Evolutionary conservation across 2,797 vertebrate genomes (phyloP), one percentile per base, ranked within the genome.

Genomic region (Sorex maritimensis): DNA sequence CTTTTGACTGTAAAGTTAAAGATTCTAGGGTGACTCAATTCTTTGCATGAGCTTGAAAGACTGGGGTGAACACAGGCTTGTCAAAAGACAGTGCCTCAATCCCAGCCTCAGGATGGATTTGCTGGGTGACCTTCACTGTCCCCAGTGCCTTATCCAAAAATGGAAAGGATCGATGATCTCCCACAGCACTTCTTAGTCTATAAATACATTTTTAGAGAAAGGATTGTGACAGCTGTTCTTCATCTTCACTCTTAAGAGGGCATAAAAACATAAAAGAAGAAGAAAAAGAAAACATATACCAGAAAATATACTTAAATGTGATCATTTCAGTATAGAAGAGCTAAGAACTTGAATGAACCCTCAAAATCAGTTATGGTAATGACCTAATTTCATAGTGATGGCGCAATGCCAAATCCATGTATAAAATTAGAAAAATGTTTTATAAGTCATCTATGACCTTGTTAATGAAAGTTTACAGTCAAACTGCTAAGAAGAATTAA

Each of bases 171-270:
- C 23, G 0, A 19, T 81, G 38, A 73, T 85, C 58, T 73, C 52
- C 73, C 28, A 88, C 34, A 44, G 24, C 41, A 17, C 10, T 93
- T 79, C 86, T 74, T 26, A 15, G 41, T 19, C 81, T 84, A 81
- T 72, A 92, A 77, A 81, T 68, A 41, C 19, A 68, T 49, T 93
- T 93, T 77, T 72, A 74, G n/a, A 81, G 26, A 67, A 71, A 65
- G 0, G 21, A 41, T 65, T 88, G 28, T 78, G 28, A 77, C 5
- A 87, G 28, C 19, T 79, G 17, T 79, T 94, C 17, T 81, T 92
- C 58, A 81, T 93, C 28, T 85, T 93, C 38, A 79, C 75, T 92
- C n/a, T 74, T 90, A 81, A 90, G 2, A 73, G 24, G 6, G 41
- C 17, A 34, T 34, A 92, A 71, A 49, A 46, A 34, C 68, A 83